Conservation (phyloP, 2,113 vertebrate species). For the Macrotis lagotis region DNA sequence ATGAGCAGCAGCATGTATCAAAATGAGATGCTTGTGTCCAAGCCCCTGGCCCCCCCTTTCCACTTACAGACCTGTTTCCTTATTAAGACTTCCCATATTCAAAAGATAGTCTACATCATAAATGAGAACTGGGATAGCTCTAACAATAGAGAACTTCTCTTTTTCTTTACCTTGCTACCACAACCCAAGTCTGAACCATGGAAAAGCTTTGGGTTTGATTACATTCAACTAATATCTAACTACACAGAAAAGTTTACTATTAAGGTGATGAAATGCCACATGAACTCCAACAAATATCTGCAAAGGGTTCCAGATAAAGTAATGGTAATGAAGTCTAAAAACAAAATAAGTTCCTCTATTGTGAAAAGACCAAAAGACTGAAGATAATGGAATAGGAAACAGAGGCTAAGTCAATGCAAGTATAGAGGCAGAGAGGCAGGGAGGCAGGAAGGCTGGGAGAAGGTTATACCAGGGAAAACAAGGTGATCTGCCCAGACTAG, state of each 20-base stretch:
- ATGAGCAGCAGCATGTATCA: not conserved
- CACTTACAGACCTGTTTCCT: not conserved
- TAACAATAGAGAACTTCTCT: not conserved
- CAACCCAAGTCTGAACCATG: not conserved
- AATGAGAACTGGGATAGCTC: not conserved
- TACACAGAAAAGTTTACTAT: not conserved
- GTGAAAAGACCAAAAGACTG: no score
- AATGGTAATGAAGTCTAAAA: not conserved
- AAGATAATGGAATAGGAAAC: no score
- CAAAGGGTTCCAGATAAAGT: not conserved
- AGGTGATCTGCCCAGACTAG: not conserved
- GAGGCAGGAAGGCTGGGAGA: not conserved
- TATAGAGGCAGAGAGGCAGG: not conserved
- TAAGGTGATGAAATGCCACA: not conserved
- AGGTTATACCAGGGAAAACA: not conserved
- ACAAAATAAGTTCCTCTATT: no score
- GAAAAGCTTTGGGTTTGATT: not conserved
- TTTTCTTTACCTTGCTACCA: not conserved
- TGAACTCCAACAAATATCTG: not conserved
- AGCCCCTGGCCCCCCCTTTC: not conserved
- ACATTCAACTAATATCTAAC: not conserved
- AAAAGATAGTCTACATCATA: not conserved
- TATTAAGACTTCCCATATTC: not conserved
- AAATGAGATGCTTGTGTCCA: not conserved
- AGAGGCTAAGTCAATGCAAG: not conserved